Conservation (phyloP, 1,140 invertebrate genomes). For the Lycorma delicatula region DNA sequence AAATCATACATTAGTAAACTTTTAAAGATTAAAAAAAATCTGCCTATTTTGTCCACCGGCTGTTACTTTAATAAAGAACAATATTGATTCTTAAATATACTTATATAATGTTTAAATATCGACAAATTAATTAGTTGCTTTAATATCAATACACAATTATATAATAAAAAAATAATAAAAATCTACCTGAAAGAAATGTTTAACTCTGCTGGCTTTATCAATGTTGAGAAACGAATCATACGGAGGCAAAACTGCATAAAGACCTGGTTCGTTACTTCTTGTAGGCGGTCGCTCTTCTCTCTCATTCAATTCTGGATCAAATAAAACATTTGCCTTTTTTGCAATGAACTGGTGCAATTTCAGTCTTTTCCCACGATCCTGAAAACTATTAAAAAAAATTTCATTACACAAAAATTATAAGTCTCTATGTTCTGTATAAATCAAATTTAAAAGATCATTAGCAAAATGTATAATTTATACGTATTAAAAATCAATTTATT, state of each 20-base stretch:
- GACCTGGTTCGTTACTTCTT: slow-evolving; percentile 44
- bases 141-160: too few species aligned
- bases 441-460: not conserved
- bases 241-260: slow-evolving; percentile 74
- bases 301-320: slow-evolving; percentile 39
- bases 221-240: slow-evolving; percentile 69
- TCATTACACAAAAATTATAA: not conserved
- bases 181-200: slow-evolving; percentile 71
- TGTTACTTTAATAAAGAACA: too few species aligned
- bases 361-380: slow-evolving; percentile 70
- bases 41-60: too few species aligned
- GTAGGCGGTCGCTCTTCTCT: slow-evolving; percentile 28
- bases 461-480: not conserved
- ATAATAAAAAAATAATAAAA: slow-evolving; percentile 7
- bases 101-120: too few species aligned
- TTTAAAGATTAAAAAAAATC: too few species aligned
- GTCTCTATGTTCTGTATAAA: not conserved
- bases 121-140: too few species aligned
- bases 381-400: slow-evolving; percentile 49
- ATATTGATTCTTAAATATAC: too few species aligned
- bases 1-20: too few species aligned
- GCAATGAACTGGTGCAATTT: slow-evolving; percentile 75
- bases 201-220: slow-evolving; percentile 57
- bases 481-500: not conserved
- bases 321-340: slow-evolving; percentile 62